Evolutionary conservation across 2,797 vertebrate genomes (phyloP).

Genomic region (Harpagifer antarcticus): DNA sequence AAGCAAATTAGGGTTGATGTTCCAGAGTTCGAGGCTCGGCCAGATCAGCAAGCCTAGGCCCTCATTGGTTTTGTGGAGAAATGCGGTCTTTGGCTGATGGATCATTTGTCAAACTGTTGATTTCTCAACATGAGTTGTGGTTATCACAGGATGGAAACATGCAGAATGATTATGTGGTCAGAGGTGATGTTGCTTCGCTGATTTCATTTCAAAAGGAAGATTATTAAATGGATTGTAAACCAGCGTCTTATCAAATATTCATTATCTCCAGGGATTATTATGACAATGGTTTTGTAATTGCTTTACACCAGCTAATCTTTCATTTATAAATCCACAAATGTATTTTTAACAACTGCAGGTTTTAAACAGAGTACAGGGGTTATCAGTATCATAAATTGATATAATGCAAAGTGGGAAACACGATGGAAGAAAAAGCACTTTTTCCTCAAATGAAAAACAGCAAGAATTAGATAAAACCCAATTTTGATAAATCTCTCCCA

Average conservation of each 20-base stretch:
- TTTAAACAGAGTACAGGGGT: conserved; percentile 4
- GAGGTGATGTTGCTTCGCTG: conserved; percentile 45
- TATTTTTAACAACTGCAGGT: not conserved
- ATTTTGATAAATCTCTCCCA: not conserved
- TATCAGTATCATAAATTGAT: not conserved
- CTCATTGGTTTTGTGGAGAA: conserved; percentile 1
- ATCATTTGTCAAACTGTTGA: conserved; percentile 48
- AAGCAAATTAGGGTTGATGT: conserved; percentile 14
- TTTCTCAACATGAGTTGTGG: conserved; percentile 45
- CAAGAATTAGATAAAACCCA: not conserved
- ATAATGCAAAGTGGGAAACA: not conserved
- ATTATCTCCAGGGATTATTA: conserved; percentile 37
- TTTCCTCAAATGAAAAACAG: not conserved
- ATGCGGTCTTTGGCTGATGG: conserved; percentile 27
- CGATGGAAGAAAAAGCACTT: not conserved
- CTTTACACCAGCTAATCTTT: conserved; percentile 23
- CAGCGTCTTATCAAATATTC: conserved; percentile 46
- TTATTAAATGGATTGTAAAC: conserved; percentile 68
- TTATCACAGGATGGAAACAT: conserved; percentile 45
- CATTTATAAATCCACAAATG: conserved; percentile 30
- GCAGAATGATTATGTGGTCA: conserved; percentile 58
- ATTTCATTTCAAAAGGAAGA: conserved; percentile 67
- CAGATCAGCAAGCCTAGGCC: not conserved
- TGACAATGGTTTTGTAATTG: conserved; percentile 58
- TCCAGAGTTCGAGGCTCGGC: conserved; percentile 7